phyloP scores from a whole-genome alignment of 1,140 invertebrate genomes.

The Drosophila kikkawai region DNA sequence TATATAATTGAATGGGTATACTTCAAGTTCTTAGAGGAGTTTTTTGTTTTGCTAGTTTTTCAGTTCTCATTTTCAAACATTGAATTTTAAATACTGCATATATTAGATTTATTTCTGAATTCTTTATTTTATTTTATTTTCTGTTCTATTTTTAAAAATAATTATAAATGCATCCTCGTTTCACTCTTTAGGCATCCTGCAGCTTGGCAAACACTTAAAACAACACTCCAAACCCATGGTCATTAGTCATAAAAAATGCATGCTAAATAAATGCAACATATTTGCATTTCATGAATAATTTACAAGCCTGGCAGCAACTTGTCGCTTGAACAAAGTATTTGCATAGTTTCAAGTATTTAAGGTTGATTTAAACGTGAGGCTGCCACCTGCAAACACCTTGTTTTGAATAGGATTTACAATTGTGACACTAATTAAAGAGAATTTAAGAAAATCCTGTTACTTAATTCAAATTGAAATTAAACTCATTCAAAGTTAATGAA shows the following conservation, averaged over 20 bases:
- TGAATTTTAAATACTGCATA: too few species aligned
- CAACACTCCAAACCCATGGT: background rate
- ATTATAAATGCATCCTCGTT: background rate
- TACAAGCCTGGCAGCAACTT: background rate
- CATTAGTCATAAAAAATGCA: slow-evolving; percentile 18
- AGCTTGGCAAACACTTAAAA: background rate
- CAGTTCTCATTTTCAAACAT: background rate
- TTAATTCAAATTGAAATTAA: background rate
- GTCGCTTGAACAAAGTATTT: background rate
- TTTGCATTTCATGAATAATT: slow-evolving; percentile 30
- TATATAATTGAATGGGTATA: background rate
- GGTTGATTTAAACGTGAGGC: background rate
- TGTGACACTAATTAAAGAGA: background rate
- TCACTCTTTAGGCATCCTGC: background rate
- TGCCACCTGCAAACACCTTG: background rate
- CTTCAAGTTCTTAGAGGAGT: too few species aligned
- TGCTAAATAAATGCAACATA: slow-evolving; percentile 25
- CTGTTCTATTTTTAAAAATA: background rate
- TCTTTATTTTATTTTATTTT: background rate
- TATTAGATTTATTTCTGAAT: too few species aligned
- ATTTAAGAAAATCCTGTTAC: background rate
- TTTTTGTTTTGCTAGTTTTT: too few species aligned
- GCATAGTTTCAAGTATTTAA: background rate
- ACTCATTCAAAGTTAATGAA: background rate
- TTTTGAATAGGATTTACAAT: background rate